Base-by-base conservation (phyloP, 2,888 invertebrate genomes). In the Drosophila phalerata region DNA sequence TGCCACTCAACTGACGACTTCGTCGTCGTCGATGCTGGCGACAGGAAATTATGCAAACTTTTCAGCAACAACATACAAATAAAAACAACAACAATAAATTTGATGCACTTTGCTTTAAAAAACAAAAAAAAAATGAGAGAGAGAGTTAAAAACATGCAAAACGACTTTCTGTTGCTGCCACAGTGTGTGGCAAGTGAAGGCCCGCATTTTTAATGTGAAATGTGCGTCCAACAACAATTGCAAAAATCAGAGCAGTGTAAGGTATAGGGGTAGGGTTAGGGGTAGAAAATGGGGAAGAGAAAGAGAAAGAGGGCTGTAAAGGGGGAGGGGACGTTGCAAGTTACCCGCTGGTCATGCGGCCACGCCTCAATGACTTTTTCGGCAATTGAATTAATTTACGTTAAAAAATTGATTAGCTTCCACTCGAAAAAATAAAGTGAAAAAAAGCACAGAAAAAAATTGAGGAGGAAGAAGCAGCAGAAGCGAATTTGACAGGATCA, bases 21-120 rank as follows among this genome's bases (percentile, higher is more conserved):
- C 68, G 73, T 64, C 68, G 73, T 77, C 65, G 78, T 69, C 69
- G 73, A 62, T 69, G 69, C 78, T 90, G 87, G 89, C 91, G 89
- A 91, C 92, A 91, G 91, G 91, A 92, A 91, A 92, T 92, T 91
- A 92, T 92, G 91, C 91, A 91, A 92, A 91, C 91, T 91, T 91
- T 86, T 83, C 85, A 74, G 78, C 71, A 79, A 48, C 58, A 74
- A 48, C 58, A 74, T 61, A 61, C 38, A 69, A 74, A 74, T 55
- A 77, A 56, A 77, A 81, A 76, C 55, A 78, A 60, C 30, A 58
- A 38, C 81, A 72, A 64, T 55, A 61, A 49, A 64, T 65, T 79
- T 69, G 73, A 70, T 86, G 77, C 77, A 77, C 67, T 77, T 82
- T 69, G 67, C 72, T 62, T 58, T 9, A 32, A 63, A 64, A 72